Evolutionary conservation across 2,888 invertebrate species (phyloP), one percentile per base, ranked within the genome.

Genomic region (Caenorhabditis sp.): DNA sequence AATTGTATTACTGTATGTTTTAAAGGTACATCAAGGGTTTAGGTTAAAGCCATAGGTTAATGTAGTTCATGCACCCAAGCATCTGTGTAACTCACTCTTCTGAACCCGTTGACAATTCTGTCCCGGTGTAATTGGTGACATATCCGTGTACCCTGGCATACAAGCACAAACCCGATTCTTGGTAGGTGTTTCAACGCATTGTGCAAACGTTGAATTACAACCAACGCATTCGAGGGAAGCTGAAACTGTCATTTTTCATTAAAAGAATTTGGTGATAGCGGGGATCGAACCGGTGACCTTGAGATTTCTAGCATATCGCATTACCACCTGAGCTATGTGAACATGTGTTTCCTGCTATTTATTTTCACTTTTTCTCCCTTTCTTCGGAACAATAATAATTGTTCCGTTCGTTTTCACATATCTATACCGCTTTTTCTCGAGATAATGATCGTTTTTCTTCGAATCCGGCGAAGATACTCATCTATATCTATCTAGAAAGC

Each of bases 151-250:
- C 3, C 71, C 76, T 3, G 68, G 61, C 10, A 59, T 57, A 36
- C 76, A 76, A 20, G 67, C 56, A 53, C 76, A 76, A 49, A 65
- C 68, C 8, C 63, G n/a, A 17, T 63, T 62, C 5, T 68, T 71
- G 26, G 59, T 72, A 52, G 57, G 61, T 52, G 76, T 71, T 17
- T 63, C 27, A 20, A 76, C 43, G 52, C 76, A 76, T 57, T 71
- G 62, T 1, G 76, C 31, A 7, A 56, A 67, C 49, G 61, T 49
- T 31, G 58, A 50, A 31, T 70, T 57, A 26, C 72, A 76, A 21
- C 66, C 69, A 54, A 56, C 59, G 56, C 67, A 69, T 31, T 65
- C 59, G 14, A 69, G 59, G 14, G 63, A 62, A 12, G 69, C 75
- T 68, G 64, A 26, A 66, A 56, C 20, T n/a, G n/a, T n/a, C n/a